Conservation (phyloP, 53 echinoderm and acorn worm genomes). For the Antedon mediterranea region DNA sequence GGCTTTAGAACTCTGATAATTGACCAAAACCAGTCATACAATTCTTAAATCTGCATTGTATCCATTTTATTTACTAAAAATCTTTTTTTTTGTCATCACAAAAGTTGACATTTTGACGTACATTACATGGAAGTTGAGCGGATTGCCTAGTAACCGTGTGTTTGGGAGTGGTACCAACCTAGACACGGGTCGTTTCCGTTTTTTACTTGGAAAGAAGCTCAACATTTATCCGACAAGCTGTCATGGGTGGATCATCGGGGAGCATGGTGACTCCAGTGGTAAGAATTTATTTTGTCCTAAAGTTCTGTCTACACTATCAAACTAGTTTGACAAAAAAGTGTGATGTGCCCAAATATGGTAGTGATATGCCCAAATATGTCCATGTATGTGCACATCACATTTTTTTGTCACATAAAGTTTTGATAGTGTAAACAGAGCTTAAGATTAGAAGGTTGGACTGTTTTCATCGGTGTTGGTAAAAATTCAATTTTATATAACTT, state of each 20-base stretch:
- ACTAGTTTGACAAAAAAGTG: no score
- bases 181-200: slow-evolving; percentile 80
- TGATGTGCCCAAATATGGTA: no score
- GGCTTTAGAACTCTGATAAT: no score
- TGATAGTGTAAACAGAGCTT: no score
- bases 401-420: background rate
- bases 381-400: no score
- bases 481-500: background rate
- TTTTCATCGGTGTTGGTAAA: background rate
- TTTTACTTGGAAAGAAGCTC: slow-evolving; percentile 75
- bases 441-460: background rate
- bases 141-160: slow-evolving; percentile 58
- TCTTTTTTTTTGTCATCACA: background rate
- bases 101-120: slow-evolving; percentile 70
- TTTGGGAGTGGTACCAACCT: slow-evolving; percentile 82
- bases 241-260: slow-evolving; percentile 87
- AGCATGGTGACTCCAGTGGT: slow-evolving; percentile 93
- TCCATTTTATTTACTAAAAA: no score
- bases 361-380: no score
- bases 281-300: no score
- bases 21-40: no score
- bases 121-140: slow-evolving; percentile 84
- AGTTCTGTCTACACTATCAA: no score
- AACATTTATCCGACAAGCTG: slow-evolving; percentile 72
- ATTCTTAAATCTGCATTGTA: no score